Evolutionary conservation across 2,888 invertebrate species (phyloP).

Genomic region (Cancer borealis): DNA sequence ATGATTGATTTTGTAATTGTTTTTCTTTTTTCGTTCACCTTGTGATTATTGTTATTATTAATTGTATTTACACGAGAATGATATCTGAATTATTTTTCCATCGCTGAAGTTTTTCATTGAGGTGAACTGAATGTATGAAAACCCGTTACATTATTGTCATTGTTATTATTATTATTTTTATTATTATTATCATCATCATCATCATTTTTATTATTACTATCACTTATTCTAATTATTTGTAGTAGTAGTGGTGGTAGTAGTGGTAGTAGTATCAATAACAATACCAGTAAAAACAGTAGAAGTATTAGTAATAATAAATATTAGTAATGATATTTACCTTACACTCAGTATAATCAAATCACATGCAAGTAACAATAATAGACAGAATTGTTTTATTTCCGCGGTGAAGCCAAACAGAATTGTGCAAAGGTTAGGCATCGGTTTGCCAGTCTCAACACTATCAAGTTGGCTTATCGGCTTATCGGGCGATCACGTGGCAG

Average conservation of each 20-base stretch:
- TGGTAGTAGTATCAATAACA: background rate
- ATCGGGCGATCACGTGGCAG: background rate
- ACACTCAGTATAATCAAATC: background rate
- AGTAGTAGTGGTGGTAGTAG: background rate
- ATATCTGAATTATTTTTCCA: background rate
- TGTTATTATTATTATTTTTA: background rate
- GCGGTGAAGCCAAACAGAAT: background rate
- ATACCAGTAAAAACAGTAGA: background rate
- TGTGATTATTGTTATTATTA: background rate
- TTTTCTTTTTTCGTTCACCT: background rate
- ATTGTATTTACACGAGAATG: background rate
- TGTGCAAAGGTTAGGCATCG: background rate
- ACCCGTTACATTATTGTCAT: background rate
- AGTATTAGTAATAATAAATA: background rate
- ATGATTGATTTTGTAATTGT: background rate
- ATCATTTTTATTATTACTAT: background rate
- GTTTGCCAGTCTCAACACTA: background rate
- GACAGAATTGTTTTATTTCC: background rate
- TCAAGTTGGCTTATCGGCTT: background rate
- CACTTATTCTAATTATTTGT: background rate
- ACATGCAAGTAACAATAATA: background rate
- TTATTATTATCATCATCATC: background rate
- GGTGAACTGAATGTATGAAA: background rate
- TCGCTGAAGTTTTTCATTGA: background rate
- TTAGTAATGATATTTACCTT: background rate